Conservation (phyloP, 2,888 invertebrate species). For the Nysson spinosus region DNA sequence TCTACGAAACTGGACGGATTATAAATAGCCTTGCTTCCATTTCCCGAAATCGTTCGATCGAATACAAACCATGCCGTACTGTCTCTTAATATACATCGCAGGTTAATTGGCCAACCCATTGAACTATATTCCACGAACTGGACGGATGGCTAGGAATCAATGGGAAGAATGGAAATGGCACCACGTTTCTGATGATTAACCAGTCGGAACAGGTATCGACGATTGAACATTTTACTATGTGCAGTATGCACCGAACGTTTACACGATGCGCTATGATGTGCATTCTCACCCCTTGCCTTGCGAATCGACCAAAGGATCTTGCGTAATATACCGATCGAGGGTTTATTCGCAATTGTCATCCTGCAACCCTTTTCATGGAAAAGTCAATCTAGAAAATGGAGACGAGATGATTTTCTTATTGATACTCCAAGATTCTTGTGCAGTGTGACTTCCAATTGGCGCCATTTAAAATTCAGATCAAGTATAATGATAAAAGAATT, state of each 20-base stretch:
- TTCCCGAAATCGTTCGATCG: constrained; percentile 4
- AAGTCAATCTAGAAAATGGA: too few species aligned
- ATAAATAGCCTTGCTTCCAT: constrained; percentile 25
- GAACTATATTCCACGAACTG: constrained; percentile 19
- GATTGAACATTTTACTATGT: constrained; percentile 16
- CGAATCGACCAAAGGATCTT: constrained; percentile 4
- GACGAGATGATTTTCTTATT: too few species aligned
- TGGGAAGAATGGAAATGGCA: constrained; percentile 24
- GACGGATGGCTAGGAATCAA: not conserved
- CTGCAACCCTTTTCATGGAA: too few species aligned
- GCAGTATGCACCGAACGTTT: constrained; percentile 19
- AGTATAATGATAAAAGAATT: too few species aligned
- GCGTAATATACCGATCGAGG: constrained; percentile 2
- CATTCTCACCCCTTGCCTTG: not conserved
- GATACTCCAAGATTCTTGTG: too few species aligned
- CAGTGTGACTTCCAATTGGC: too few species aligned
- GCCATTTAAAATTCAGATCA: too few species aligned
- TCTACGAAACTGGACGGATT: constrained; percentile 8
- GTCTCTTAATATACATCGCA: constrained; percentile 15
- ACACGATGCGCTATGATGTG: not conserved
- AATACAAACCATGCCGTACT: constrained; percentile 32
- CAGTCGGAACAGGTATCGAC: constrained; percentile 21
- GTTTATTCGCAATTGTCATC: too few species aligned
- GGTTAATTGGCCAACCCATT: constrained; percentile 28
- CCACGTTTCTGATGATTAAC: constrained; percentile 20